Evolutionary conservation across 1,140 invertebrate genomes (phyloP).

Genomic region (Trachymyrmex septentrionalis): DNA sequence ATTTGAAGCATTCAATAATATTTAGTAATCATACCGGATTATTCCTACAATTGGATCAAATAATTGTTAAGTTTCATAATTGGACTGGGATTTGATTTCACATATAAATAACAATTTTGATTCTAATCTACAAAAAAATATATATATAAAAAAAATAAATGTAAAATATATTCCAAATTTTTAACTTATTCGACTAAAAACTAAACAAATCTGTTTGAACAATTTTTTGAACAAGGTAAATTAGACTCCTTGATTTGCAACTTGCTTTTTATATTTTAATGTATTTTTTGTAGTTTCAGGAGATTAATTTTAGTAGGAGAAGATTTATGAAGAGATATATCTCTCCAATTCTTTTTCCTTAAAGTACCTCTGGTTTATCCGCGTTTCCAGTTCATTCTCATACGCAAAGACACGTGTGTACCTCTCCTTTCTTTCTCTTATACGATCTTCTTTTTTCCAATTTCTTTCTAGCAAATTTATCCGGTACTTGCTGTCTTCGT

Average conservation of each 20-base stretch:
- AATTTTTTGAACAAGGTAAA: not conserved
- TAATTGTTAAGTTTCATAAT: slow-evolving; percentile 54
- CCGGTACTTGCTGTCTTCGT: slow-evolving; percentile 53
- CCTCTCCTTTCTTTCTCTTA: slow-evolving; percentile 12
- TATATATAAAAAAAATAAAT: too few relatives aligned
- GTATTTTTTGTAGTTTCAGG: not conserved
- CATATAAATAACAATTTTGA: slow-evolving; percentile 15
- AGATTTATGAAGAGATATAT: slow-evolving; percentile 11
- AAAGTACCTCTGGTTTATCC: slow-evolving; percentile 38
- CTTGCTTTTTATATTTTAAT: not conserved
- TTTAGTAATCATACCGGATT: slow-evolving; percentile 45
- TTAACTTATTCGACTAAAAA: not conserved
- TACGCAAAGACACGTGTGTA: slow-evolving; percentile 35
- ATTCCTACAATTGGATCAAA: slow-evolving; percentile 42
- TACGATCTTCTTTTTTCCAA: slow-evolving; percentile 26
- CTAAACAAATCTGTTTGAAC: not conserved
- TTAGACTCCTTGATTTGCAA: not conserved
- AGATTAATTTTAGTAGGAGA: slow-evolving; percentile 38
- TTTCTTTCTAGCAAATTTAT: slow-evolving; percentile 70
- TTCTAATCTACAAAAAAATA: slow-evolving; percentile 29
- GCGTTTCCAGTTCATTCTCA: slow-evolving; percentile 61
- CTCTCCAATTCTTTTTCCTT: slow-evolving; percentile 32
- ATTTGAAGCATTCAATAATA: slow-evolving; percentile 45
- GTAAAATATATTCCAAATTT: slow-evolving; percentile 30
- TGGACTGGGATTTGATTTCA: slow-evolving; percentile 49